These are phyloP conservation scores for Ametastegia equiseti DNA, from an alignment of 2,888 invertebrate species.

Conservation along the genomic window DNA sequence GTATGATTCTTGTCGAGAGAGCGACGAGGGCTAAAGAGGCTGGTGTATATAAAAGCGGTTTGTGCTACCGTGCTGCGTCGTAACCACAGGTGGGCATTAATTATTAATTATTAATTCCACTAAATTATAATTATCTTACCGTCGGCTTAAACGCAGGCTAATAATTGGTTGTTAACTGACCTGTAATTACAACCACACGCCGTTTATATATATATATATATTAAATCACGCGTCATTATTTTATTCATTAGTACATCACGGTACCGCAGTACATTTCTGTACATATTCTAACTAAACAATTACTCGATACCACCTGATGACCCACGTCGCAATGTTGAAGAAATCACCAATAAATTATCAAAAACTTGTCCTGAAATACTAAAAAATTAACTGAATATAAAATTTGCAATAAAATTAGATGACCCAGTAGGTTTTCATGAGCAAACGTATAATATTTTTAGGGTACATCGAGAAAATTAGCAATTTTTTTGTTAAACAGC, in stretches of 20 bases:
- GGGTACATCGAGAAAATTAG: no score
- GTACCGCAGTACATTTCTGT: neutral
- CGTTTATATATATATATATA: constrained; percentile 31
- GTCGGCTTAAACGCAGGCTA: constrained; percentile 33
- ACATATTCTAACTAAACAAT: no score
- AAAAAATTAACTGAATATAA: no score
- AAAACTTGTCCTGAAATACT: no score
- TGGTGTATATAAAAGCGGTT: constrained; percentile 7
- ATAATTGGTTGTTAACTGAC: constrained; percentile 30
- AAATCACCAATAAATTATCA: no score
- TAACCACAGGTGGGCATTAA: constrained; percentile 37
- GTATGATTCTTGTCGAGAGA: neutral
- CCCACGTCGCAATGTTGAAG: no score
- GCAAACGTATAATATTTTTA: no score
- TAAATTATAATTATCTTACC: constrained; percentile 41
- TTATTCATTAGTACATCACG: constrained; percentile 29
- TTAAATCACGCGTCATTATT: constrained; percentile 36
- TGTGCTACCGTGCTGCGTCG: neutral
- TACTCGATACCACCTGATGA: no score
- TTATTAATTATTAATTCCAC: constrained; percentile 34
- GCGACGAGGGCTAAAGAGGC: neutral
- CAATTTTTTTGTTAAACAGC: no score
- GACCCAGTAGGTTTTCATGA: no score
- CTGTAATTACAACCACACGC: constrained; percentile 39
- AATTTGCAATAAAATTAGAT: no score